Evolutionary conservation across 2,888 invertebrate species (phyloP), one percentile per base, ranked within the genome.

Genomic region (Priapulus caudatus): DNA sequence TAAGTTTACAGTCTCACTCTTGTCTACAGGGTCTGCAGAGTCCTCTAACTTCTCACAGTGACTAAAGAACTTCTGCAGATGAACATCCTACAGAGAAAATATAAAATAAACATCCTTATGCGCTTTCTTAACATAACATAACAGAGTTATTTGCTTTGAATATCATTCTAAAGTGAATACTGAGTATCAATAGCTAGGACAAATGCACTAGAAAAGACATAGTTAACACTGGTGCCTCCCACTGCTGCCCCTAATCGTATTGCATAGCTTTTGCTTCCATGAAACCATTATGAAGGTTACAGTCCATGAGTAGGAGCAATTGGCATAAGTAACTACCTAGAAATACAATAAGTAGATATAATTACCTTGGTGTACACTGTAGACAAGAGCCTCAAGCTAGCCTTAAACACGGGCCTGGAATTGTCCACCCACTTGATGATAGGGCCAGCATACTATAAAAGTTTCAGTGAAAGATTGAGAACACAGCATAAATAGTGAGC

Each of bases 371-470:
- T 90, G 52, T 86, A 82, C 5, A 93, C 86, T 0, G 93, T 92
- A 0, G 95, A 95, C 57, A 86, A 81, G 45, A 95, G 76, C 48
- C 86, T 83, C 51, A 92, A 77, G 47, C 81, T 81, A 24, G 92
- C 83, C 23, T 81, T 81, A 68, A 93, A 93, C 5, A 97, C 77
- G 10, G 83, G 85, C 62, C 86, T 84, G 61, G 90, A 91, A 47
- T 83, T 81, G 70, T 97, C 95, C 46, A 95, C 86, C 90, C 92
- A 92, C 57, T 82, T 81, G 4, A 95, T 83, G 62, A 95, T 93
- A 1, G 90, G 87, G 0, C 89, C 88, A 46, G 86, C 79, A 68
- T 86, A 84, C 74, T 75, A 65, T 16, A 65, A 64, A n/a, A n/a
- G n/a, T n/a, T n/a, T n/a, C n/a, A n/a, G n/a, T n/a, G n/a, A n/a